Conservation (phyloP, 2,888 invertebrate species). For the Latheticus oryzae region DNA sequence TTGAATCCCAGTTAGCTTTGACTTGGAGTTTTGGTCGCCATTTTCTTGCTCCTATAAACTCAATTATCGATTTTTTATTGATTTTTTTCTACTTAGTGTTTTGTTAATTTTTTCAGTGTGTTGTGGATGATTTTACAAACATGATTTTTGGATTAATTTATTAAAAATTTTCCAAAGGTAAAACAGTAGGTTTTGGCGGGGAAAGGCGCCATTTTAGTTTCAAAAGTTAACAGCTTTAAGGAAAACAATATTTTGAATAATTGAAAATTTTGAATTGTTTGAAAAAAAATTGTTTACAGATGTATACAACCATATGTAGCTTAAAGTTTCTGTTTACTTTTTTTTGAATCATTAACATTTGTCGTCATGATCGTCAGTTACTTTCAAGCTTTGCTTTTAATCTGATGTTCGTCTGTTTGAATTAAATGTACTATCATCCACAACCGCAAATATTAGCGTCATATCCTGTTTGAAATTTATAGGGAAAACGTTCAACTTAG, state of each 20-base stretch:
- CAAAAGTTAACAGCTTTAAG: not conserved
- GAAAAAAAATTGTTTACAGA: no score
- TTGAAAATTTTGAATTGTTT: constrained; percentile 1
- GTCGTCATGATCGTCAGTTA: not conserved
- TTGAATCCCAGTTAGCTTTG: constrained; percentile 48
- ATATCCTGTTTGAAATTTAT: constrained; percentile 49
- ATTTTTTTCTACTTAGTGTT: no score
- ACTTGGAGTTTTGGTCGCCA: constrained; percentile 47
- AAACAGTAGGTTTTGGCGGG: constrained; percentile 44
- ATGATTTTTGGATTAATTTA: constrained; percentile 2
- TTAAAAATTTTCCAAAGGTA: not conserved
- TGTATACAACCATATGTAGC: constrained; percentile 30
- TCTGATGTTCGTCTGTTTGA: constrained; percentile 6
- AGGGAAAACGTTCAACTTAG: constrained; percentile 1
- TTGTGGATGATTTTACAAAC: constrained; percentile 14
- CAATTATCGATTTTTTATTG: constrained; percentile 19
- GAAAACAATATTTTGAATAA: not conserved
- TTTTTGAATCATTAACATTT: constrained; percentile 8
- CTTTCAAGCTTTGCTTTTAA: not conserved
- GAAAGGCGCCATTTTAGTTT: constrained; percentile 47
- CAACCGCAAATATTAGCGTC: constrained; percentile 48
- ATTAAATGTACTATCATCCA: constrained; percentile 29
- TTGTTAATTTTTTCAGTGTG: no score
- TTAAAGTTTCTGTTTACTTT: constrained; percentile 31
- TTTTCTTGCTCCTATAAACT: constrained; percentile 40